Evolutionary conservation across 2,113 vertebrate species (phyloP).

Genomic region (Thryonomys swinderianus): DNA sequence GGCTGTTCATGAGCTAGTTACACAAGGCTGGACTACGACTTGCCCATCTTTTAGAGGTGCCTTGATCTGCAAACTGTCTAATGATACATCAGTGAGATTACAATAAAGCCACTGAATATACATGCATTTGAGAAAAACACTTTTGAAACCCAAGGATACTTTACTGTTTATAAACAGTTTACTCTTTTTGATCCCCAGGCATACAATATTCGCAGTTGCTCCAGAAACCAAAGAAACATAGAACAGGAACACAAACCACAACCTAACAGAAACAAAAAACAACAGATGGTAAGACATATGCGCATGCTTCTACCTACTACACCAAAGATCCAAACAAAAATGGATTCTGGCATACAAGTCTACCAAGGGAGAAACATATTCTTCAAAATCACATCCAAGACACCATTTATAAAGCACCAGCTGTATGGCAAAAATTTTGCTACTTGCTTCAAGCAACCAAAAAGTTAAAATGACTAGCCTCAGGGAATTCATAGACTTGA

Average conservation of each 20-base stretch:
- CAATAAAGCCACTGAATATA: slow-evolving; percentile 83
- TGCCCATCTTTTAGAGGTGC: slow-evolving; percentile 40
- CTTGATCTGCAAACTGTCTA: slow-evolving; percentile 74
- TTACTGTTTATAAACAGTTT: slow-evolving; percentile 89
- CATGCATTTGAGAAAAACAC: slow-evolving; percentile 83
- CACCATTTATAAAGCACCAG: background rate
- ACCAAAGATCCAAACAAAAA: slow-evolving; percentile 67
- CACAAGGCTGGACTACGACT: slow-evolving; percentile 67
- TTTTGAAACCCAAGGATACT: slow-evolving; percentile 85
- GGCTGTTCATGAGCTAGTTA: slow-evolving; percentile 54
- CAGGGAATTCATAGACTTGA: background rate
- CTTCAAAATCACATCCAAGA: background rate
- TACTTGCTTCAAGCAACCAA: background rate
- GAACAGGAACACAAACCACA: slow-evolving; percentile 87
- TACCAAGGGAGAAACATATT: background rate
- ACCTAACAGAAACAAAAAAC: slow-evolving; percentile 86
- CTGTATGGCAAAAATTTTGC: background rate
- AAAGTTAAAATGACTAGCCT: background rate
- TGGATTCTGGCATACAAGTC: slow-evolving; percentile 49
- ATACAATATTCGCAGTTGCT: slow-evolving; percentile 85
- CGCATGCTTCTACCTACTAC: background rate
- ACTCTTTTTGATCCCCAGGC: slow-evolving; percentile 86
- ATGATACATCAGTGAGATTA: slow-evolving; percentile 82
- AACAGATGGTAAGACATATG: slow-evolving; percentile 85
- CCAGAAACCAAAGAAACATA: slow-evolving; percentile 86